A percentile compares a stretch with the other conserved stretches of the same genome.
Conservation (phyloP, 2,797 vertebrate genomes). For the Petrocephalus sullivani region DNA sequence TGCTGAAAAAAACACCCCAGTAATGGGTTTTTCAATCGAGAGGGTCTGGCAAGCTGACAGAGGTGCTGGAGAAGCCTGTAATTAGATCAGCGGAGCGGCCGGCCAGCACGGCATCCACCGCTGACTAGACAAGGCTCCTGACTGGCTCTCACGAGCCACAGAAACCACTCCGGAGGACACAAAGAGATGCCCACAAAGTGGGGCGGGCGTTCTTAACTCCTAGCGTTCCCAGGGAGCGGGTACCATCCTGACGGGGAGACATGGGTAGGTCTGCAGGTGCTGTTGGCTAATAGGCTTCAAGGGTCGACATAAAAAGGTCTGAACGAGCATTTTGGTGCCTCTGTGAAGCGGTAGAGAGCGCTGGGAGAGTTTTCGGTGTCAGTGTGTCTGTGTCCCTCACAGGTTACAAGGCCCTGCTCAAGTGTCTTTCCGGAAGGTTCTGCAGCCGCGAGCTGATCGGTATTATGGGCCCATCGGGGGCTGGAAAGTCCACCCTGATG, state of each 20-base stretch:
- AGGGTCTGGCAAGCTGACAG: conserved; percentile 14
- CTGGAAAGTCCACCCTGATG: conserved; percentile 95
- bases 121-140: not conserved
- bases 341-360: not conserved
- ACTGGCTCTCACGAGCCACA: not conserved
- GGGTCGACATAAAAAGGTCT: not conserved
- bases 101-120: not conserved
- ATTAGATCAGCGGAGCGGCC: not conserved
- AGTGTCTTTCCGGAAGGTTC: conserved; percentile 94
- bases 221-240: not conserved
- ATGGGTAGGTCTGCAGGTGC: not conserved
- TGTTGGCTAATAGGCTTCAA: not conserved
- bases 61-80: conserved; percentile 5
- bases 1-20: not conserved
- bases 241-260: not conserved
- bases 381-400: conserved; percentile 15
- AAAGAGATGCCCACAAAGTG: not conserved
- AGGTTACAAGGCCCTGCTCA: conserved; percentile 97
- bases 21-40: conserved; percentile 6
- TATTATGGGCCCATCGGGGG: conserved; percentile 96
- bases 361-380: not conserved
- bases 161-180: not conserved
- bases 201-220: not conserved
- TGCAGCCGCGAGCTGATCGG: conserved; percentile 89
- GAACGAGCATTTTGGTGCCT: not conserved